Percentiles rank a stretch among this genome's conserved stretches.
These are phyloP conservation scores for Sinocyclocheilus anshuiensis DNA, from an alignment of 2,113 vertebrate genomes.

Conservation along the genomic window DNA sequence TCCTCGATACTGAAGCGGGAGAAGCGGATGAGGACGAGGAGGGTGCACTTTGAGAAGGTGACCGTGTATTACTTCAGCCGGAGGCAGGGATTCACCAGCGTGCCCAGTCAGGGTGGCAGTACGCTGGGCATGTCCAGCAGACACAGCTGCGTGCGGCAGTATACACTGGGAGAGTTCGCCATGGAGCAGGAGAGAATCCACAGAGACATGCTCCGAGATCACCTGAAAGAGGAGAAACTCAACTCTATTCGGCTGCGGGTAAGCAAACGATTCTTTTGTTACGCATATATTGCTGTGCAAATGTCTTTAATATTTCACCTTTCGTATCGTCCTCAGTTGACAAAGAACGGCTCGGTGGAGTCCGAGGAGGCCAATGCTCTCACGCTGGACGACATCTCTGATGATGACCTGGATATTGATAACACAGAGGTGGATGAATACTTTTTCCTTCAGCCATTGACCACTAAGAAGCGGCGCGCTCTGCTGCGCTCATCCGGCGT, in stretches of 20 bases:
- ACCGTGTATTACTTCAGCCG: constrained; percentile 97
- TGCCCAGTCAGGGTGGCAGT: constrained; percentile 98
- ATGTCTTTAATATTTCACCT: constrained; percentile 10
- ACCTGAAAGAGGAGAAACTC: constrained; percentile 95
- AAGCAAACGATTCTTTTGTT: constrained; percentile 58
- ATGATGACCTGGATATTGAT: constrained; percentile 96
- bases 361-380: constrained; percentile 92
- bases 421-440: constrained; percentile 99
- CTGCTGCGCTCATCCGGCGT: constrained; percentile 92
- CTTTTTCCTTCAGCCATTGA: constrained; percentile 96
- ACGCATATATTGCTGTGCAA: neutral
- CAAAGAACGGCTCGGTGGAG: constrained; percentile 93
- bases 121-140: constrained; percentile 95
- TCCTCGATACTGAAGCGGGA: constrained; percentile 94
- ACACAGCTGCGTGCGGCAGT: constrained; percentile 93
- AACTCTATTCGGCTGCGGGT: constrained; percentile 91
- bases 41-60: constrained; percentile 97
- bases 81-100: constrained; percentile 96
- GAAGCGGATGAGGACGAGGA: constrained; percentile 89
- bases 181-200: constrained; percentile 93
- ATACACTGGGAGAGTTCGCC: constrained; percentile 93
- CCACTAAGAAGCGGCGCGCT: constrained; percentile 92
- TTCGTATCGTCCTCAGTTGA: constrained; percentile 80
- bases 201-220: constrained; percentile 92
- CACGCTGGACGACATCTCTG: constrained; percentile 95